A percentile compares a stretch with the other conserved stretches of the same genome.
phyloP scores from a whole-genome alignment of 2,113 vertebrate genomes.

The Oryzias javanicus region DNA sequence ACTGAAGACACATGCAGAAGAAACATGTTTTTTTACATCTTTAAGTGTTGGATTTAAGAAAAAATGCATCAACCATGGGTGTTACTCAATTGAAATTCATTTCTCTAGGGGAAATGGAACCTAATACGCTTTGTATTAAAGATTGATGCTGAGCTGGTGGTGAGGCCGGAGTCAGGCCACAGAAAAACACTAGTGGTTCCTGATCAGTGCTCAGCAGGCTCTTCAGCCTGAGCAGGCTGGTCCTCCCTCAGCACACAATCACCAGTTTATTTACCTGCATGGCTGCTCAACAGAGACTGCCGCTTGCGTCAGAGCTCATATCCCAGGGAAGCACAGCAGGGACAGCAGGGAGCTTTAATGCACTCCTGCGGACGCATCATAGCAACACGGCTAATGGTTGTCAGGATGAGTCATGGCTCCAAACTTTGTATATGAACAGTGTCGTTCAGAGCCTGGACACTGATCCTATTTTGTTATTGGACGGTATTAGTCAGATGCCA shows the following conservation, averaged over 20 bases:
- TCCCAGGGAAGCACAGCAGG: constrained; percentile 40
- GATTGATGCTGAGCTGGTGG: constrained; percentile 34
- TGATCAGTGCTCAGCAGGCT: constrained; percentile 38
- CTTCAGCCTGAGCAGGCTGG: constrained; percentile 5
- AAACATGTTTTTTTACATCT: too few relatives aligned
- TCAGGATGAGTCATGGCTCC: constrained; percentile 30
- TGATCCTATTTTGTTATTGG: too few relatives aligned
- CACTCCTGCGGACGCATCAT: constrained; percentile 38
- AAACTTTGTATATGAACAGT: constrained; percentile 9
- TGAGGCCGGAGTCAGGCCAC: neutral
- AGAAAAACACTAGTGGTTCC: neutral
- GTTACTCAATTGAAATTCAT: too few relatives aligned
- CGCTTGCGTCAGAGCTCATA: constrained; percentile 62
- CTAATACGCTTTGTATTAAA: constrained; percentile 27
- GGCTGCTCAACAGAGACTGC: constrained; percentile 46
- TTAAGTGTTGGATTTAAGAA: too few relatives aligned
- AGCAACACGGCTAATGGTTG: constrained; percentile 45
- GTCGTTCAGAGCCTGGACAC: too few relatives aligned
- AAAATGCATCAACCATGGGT: too few relatives aligned
- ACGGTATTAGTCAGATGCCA: too few relatives aligned
- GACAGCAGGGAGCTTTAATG: constrained; percentile 30
- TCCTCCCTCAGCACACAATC: constrained; percentile 50
- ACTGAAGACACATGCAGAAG: too few relatives aligned
- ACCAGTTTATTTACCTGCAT: constrained; percentile 61
- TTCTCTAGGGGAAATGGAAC: too few relatives aligned